Conservation (phyloP, 2,113 vertebrate genomes). For the Carollia perspicillata region DNA sequence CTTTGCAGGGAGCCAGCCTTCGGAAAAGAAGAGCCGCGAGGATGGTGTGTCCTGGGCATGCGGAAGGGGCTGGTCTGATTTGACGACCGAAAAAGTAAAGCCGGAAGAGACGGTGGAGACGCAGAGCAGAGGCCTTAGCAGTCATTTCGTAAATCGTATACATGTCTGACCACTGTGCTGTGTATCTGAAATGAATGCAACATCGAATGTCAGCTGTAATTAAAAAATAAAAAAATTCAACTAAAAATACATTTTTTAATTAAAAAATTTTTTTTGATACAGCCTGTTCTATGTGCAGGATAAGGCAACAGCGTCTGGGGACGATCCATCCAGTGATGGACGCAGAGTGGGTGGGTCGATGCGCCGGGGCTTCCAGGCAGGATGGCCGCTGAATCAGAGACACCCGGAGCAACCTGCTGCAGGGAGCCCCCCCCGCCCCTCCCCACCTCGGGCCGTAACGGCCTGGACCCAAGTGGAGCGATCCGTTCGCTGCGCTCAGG, state of each 20-base stretch:
- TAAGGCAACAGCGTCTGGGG: not conserved
- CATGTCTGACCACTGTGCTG: not conserved
- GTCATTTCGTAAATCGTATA: not conserved
- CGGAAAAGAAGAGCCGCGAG: not conserved
- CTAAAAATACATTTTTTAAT: not conserved
- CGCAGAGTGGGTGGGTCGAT: not conserved
- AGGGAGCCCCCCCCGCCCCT: fast-evolving
- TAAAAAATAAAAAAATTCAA: not conserved
- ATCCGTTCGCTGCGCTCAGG: not conserved
- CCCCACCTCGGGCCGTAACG: not conserved
- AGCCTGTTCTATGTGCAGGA: not conserved
- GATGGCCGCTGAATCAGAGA: not conserved
- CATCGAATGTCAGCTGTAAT: not conserved
- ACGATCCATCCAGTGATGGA: fast-evolving
- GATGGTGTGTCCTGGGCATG: not conserved
- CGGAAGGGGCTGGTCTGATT: not conserved
- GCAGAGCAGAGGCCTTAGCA: not conserved
- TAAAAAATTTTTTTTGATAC: not conserved
- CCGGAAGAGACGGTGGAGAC: not conserved
- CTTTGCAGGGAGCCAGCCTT: not conserved
- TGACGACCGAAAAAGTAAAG: not conserved
- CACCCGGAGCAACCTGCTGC: not conserved
- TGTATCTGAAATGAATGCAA: not conserved
- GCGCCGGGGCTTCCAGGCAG: not conserved
- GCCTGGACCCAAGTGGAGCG: not conserved